phyloP scores from a whole-genome alignment of 1,140 invertebrate genomes.

The Brachionus manjavacas region DNA sequence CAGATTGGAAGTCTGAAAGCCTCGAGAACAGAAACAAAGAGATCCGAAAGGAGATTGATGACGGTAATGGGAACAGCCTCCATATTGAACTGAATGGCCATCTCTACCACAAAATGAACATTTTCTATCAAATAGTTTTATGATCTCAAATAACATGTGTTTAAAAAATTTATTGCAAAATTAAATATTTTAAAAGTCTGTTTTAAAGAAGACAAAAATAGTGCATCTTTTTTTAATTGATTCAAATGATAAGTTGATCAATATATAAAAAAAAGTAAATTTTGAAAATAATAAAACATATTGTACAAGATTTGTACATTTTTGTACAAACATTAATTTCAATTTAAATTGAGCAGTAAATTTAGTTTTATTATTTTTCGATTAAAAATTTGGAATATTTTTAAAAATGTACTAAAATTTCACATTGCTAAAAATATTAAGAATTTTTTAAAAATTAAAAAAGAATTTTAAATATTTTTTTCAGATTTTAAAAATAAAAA shows the following conservation, averaged over 20 bases:
- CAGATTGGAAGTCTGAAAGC: conserved; percentile 52
- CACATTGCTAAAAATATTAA: too few species aligned
- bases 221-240: background rate
- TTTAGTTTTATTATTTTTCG: background rate
- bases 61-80: conserved; percentile 76
- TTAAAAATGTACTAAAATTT: background rate
- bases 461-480: too few species aligned
- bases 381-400: background rate
- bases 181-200: background rate
- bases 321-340: background rate
- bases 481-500: too few species aligned
- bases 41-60: conserved; percentile 82
- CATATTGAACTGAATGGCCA: conserved; percentile 48
- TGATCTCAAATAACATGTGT: background rate
- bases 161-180: background rate
- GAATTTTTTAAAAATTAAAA: too few species aligned
- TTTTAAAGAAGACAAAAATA: background rate
- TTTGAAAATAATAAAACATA: background rate
- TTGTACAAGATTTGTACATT: background rate
- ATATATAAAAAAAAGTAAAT: too few species aligned
- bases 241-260: background rate
- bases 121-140: background rate
- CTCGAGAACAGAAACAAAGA: conserved; percentile 77
- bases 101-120: conserved; percentile 55
- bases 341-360: background rate